Evolutionary conservation across 1,140 invertebrate species (phyloP).

Genomic region (Acromyrmex charruanus): DNA sequence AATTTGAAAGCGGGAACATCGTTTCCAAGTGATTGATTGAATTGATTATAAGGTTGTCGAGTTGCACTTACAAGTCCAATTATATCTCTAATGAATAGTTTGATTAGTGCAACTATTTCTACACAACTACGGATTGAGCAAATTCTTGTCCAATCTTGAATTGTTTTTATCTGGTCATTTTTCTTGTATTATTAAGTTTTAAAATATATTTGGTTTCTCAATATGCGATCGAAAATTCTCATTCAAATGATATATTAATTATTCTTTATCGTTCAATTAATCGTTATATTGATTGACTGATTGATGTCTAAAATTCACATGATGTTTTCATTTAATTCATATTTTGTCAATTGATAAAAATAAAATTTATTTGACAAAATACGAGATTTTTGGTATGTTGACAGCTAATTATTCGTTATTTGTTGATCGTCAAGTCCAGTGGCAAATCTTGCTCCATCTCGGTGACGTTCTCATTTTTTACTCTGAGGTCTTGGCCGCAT

Average conservation of each 20-base stretch:
- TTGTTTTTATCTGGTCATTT: constrained; percentile 2
- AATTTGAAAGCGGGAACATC: constrained; percentile 13
- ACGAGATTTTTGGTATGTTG: constrained; percentile 41
- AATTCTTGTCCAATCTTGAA: constrained; percentile 39
- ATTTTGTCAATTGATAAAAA: constrained; percentile 15
- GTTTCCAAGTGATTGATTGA: background rate
- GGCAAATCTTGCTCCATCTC: constrained; percentile 85
- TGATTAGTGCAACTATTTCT: background rate
- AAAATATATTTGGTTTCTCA: constrained; percentile 80
- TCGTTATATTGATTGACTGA: background rate
- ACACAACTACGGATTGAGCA: constrained; percentile 60
- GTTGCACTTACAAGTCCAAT: background rate
- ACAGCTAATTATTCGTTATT: constrained; percentile 71
- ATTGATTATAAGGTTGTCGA: background rate
- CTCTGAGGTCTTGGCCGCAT: constrained; percentile 82
- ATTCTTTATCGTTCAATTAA: background rate
- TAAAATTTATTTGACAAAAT: constrained; percentile 17
- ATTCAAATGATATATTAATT: background rate
- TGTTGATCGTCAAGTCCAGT: constrained; percentile 84
- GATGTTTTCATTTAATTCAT: background rate
- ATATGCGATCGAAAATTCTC: constrained; percentile 60
- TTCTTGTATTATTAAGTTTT: constrained; percentile 45
- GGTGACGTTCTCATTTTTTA: constrained; percentile 77
- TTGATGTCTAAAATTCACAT: background rate
- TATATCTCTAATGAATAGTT: constrained; percentile 2